Conservation (phyloP, 2,888 invertebrate genomes). For the Ophion costatus region DNA sequence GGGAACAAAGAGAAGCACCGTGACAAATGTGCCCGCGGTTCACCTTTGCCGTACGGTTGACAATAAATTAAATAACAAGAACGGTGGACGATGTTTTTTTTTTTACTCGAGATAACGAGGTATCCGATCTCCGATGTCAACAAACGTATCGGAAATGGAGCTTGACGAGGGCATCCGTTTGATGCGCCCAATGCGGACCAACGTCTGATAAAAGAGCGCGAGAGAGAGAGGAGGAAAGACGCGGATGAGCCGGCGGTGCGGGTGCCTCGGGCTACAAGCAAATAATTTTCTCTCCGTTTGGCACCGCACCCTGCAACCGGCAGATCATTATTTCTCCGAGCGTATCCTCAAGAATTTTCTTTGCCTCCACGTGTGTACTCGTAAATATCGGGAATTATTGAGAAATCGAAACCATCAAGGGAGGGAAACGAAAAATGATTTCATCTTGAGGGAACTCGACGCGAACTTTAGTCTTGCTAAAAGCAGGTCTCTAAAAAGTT, state of each 20-base stretch:
- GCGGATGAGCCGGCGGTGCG: background rate
- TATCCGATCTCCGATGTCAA: slow-evolving; percentile 14
- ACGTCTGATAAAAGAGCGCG: slow-evolving; percentile 5
- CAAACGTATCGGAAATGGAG: slow-evolving; percentile 55
- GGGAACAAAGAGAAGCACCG: background rate
- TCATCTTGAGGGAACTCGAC: no score
- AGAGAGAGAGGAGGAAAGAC: background rate
- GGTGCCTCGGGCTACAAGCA: slow-evolving; percentile 16
- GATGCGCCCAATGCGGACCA: slow-evolving; percentile 11
- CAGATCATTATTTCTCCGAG: slow-evolving; percentile 46
- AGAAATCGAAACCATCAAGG: slow-evolving; percentile 1
- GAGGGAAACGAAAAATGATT: background rate
- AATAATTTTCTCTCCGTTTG: slow-evolving; percentile 49
- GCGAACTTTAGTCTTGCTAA: no score
- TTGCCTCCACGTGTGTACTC: background rate
- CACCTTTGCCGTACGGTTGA: background rate
- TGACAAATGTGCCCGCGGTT: background rate
- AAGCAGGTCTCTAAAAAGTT: no score
- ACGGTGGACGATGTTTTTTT: background rate
- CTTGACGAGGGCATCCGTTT: slow-evolving; percentile 55
- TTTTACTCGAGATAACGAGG: slow-evolving; percentile 6
- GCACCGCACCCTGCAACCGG: slow-evolving; percentile 19
- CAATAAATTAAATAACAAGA: background rate
- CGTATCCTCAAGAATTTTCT: slow-evolving; percentile 11
- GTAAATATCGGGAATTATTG: slow-evolving; percentile 7